These are phyloP conservation scores for Strongylocentrotus purpuratus DNA, from an alignment of 35 echinoderm and acorn worm genomes.

Conservation along the genomic window DNA sequence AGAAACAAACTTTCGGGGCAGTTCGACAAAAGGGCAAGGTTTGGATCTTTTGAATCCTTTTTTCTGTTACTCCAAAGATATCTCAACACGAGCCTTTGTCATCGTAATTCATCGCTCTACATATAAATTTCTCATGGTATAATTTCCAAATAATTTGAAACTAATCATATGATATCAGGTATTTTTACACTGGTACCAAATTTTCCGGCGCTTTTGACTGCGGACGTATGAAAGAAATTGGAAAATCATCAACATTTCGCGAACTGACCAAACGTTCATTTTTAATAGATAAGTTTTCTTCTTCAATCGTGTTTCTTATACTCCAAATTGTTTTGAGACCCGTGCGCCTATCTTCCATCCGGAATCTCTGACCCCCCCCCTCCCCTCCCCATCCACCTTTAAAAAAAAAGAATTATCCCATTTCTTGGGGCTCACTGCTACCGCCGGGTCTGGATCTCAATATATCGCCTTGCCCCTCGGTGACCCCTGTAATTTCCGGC, in stretches of 20 bases:
- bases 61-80: background rate
- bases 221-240: background rate
- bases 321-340: too few relatives aligned
- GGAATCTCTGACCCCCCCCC: background rate
- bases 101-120: background rate
- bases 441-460: background rate
- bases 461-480: slow-evolving; percentile 20
- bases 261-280: background rate
- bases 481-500: slow-evolving; percentile 44
- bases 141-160: background rate
- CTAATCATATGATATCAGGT: background rate
- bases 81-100: background rate
- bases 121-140: background rate
- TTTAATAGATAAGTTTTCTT: too few relatives aligned
- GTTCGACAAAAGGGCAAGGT: background rate
- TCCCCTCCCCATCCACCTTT: too few relatives aligned
- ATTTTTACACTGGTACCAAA: too few relatives aligned
- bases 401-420: background rate
- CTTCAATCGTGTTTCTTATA: too few relatives aligned
- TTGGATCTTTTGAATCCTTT: background rate
- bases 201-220: background rate
- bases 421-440: background rate
- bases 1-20: background rate
- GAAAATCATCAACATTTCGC: background rate
- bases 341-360: background rate